Evolutionary conservation across 1,140 invertebrate genomes (phyloP).

Genomic region (Tetramorium simillimum): DNA sequence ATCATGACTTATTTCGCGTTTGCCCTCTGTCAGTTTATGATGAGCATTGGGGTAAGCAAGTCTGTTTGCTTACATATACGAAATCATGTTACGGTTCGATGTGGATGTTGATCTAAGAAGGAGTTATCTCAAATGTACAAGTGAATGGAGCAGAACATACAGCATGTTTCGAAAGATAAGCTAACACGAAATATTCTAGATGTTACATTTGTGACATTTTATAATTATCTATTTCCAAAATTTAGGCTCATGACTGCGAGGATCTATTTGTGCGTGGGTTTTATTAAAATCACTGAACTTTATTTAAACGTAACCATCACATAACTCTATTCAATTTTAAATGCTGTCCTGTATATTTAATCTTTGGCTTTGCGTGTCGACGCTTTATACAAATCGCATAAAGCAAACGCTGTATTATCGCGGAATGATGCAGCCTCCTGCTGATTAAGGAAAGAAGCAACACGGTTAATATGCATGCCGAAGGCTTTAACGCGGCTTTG

Average conservation of each 20-base stretch:
- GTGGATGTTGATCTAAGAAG: constrained; percentile 15
- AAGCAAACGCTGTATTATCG: neutral
- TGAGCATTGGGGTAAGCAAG: neutral
- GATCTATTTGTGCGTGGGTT: neutral
- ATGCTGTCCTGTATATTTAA: neutral
- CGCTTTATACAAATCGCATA: neutral
- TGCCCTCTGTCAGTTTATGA: constrained; percentile 14
- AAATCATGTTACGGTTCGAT: neutral
- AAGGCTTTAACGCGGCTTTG: constrained; percentile 55
- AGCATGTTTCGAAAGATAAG: neutral
- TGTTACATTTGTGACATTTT: neutral
- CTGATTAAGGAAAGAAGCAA: constrained; percentile 48
- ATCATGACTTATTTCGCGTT: neutral
- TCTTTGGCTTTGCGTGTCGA: neutral
- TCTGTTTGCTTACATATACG: neutral
- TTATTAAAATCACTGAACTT: neutral
- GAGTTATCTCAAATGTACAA: neutral
- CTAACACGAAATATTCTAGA: neutral
- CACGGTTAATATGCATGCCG: constrained; percentile 39
- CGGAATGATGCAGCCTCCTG: neutral
- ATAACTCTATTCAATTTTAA: neutral
- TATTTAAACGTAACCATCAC: neutral
- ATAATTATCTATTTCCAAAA: neutral
- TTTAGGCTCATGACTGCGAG: neutral
- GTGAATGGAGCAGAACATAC: neutral